Evolutionary conservation across 2,113 vertebrate genomes (phyloP).

Genomic region (Sander lucioperca): DNA sequence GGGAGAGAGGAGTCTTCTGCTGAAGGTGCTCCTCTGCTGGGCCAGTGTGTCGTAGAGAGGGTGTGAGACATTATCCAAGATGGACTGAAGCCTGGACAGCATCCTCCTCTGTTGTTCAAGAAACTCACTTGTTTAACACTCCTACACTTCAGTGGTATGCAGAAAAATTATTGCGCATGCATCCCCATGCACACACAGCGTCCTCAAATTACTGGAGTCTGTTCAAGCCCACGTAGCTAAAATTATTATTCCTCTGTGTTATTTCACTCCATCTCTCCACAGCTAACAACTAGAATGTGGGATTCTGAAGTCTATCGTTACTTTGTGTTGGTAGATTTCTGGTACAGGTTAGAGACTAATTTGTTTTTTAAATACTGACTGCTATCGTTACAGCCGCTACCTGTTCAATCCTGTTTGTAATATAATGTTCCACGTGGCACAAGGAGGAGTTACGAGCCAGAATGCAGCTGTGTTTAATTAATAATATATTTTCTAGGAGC

Average conservation of each 20-base stretch:
- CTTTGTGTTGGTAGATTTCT: not conserved
- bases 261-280: not conserved
- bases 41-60: no score
- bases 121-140: no score
- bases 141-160: not conserved
- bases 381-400: not conserved
- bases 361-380: not conserved
- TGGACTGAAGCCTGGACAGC: no score
- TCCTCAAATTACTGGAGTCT: constrained; percentile 11
- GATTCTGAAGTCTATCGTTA: not conserved
- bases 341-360: not conserved
- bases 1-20: no score
- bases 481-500: constrained; percentile 44
- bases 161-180: not conserved
- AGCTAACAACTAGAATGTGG: not conserved
- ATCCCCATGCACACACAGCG: no score
- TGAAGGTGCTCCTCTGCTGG: no score
- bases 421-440: not conserved
- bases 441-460: constrained; percentile 7
- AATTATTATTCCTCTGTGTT: not conserved
- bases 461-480: constrained; percentile 70
- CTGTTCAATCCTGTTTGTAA: not conserved
- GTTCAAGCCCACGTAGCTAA: not conserved
- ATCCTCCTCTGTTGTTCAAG: no score
- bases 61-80: no score